phyloP scores from a whole-genome alignment of 2,888 invertebrate species.

The Papilio elwesi region DNA sequence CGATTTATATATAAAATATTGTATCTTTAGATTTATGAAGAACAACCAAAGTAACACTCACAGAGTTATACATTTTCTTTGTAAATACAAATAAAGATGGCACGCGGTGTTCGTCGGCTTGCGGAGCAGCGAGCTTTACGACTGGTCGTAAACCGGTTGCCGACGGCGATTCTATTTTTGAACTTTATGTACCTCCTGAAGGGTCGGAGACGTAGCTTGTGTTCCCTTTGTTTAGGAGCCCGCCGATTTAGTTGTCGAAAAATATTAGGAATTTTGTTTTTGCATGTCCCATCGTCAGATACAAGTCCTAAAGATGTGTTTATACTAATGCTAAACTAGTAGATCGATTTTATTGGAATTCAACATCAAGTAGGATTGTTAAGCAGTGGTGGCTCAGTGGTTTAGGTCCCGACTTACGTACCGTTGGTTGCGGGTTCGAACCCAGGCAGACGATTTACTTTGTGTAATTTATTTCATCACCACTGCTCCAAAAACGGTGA shows the following conservation, averaged over 20 bases:
- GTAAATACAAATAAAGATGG: constrained; percentile 31
- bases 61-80: constrained; percentile 21
- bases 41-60: neutral
- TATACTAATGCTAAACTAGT: no score
- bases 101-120: constrained; percentile 38
- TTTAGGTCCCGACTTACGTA: no score
- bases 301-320: no score
- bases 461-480: no score
- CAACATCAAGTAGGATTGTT: no score
- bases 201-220: constrained; percentile 19
- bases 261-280: neutral
- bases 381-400: no score
- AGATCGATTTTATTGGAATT: no score
- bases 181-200: constrained; percentile 49
- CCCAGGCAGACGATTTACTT: no score
- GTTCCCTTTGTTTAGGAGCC: constrained; percentile 25
- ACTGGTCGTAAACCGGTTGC: constrained; percentile 48
- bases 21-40: neutral
- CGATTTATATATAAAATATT: no score
- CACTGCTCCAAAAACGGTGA: no score
- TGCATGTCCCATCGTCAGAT: neutral
- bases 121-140: constrained; percentile 47
- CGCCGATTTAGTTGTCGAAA: neutral
- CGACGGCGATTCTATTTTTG: constrained; percentile 51
- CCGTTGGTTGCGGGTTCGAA: no score